Evolutionary conservation across 2,888 invertebrate genomes (phyloP), one percentile per base, ranked within the genome.

Genomic region (Erebia epiphron): DNA sequence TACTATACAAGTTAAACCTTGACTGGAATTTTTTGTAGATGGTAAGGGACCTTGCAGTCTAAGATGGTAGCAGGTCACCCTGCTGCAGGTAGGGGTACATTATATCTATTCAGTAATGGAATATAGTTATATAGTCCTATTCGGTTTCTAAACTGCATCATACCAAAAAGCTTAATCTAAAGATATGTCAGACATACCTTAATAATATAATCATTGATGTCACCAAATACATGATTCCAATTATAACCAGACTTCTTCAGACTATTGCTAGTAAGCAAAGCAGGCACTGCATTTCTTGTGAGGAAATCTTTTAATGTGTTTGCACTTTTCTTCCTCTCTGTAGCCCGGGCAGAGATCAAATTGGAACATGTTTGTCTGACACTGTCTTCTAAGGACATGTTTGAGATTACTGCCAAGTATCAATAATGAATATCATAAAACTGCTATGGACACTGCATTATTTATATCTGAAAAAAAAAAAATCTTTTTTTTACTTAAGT

Each of bases 241-340:
- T 85, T 83, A 75, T 88, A 87, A 8, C 90, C 89, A 43, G 77
- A 81, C 67, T 84, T 88, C 66, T 80, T 87, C 18, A 83, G 69
- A 13, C 90, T 86, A 77, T 92, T 91, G 68, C 86, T 85, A 64
- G 87, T 85, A 43, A 94, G 79, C 54, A 91, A 75, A 5, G 86
- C 76, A 52, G 92, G 87, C 7, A 88, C 85, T 50, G 89, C 87
- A 80, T 88, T 89, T 76, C 89, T 86, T 16, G 83, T 84, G 2
- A 94, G 83, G 71, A 88, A 87, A 72, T 87, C 89, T 79, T 89
- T 91, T 65, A 94, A 75, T 41, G 69, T 77, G 79, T 93, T 93
- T 9, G 90, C 92, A 82, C 81, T 86, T 82, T 88, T 94, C 77
- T 91, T 94, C 57, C 94, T 84, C 57, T 94, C 94, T 50, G 86